phyloP scores from a whole-genome alignment of 2,888 invertebrate genomes.

The Drosophila antonietae region DNA sequence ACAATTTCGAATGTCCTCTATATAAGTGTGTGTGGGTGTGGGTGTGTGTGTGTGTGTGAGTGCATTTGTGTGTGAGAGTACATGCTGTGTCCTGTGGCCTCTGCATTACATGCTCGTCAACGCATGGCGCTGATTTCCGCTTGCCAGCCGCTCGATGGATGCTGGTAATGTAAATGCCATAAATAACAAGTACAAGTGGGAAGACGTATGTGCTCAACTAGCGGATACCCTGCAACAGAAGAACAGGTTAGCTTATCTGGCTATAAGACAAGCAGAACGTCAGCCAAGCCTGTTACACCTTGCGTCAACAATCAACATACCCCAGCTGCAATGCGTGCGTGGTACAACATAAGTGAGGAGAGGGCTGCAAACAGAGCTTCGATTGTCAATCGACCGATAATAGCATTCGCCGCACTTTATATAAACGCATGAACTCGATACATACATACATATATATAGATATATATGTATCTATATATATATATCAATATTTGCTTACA shows the following conservation, averaged over 20 bases:
- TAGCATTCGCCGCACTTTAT: constrained; percentile 27
- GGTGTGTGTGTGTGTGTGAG: neutral
- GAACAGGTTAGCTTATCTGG: neutral
- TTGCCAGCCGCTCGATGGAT: constrained; percentile 43
- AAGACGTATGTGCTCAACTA: neutral
- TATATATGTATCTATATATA: neutral
- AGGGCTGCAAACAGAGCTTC: constrained; percentile 15
- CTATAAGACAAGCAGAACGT: neutral
- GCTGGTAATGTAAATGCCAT: constrained; percentile 54
- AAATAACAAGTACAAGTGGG: constrained; percentile 48
- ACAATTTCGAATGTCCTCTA: constrained; percentile 65
- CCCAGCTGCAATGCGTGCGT: neutral
- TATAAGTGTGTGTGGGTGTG: constrained; percentile 1
- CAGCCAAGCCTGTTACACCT: neutral
- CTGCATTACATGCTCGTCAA: constrained; percentile 50
- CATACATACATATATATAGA: neutral
- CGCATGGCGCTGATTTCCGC: constrained; percentile 59
- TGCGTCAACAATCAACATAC: neutral
- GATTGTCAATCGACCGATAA: constrained; percentile 50
- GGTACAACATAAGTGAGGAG: constrained; percentile 12
- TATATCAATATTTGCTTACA: neutral
- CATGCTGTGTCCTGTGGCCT: constrained; percentile 32
- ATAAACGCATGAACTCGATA: neutral
- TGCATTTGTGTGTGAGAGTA: neutral
- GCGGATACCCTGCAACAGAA: neutral